Conservation (phyloP, 1,140 invertebrate species). For the Andricus grossulariae region DNA sequence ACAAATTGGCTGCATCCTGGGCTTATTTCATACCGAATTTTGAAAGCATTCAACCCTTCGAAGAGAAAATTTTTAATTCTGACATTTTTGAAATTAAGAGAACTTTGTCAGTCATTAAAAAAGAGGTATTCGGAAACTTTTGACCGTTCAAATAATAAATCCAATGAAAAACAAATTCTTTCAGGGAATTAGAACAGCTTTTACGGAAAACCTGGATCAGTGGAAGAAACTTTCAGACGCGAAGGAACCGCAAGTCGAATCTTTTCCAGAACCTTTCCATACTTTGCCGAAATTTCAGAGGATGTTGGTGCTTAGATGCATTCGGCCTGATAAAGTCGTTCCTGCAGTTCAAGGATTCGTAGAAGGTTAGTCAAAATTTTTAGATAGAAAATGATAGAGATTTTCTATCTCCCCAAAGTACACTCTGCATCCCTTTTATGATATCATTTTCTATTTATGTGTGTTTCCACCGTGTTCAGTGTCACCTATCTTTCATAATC, state of each 20-base stretch:
- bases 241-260: slow-evolving; percentile 80
- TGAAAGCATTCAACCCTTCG: too few relatives aligned
- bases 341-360: slow-evolving; percentile 87
- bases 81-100: too few relatives aligned
- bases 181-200: slow-evolving; percentile 80
- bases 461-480: too few relatives aligned
- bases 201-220: slow-evolving; percentile 75
- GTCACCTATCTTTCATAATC: too few relatives aligned
- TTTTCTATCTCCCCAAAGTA: not conserved
- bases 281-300: slow-evolving; percentile 84
- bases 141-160: too few relatives aligned
- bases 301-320: slow-evolving; percentile 86
- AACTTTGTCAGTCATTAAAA: too few relatives aligned
- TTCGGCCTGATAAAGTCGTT: slow-evolving; percentile 92
- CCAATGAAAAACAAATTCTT: slow-evolving; percentile 22
- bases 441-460: not conserved
- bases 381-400: not conserved
- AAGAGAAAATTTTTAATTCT: too few relatives aligned
- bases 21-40: too few relatives aligned
- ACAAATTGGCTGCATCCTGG: too few relatives aligned
- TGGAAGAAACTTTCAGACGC: slow-evolving; percentile 89
- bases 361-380: slow-evolving; percentile 54
- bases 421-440: not conserved
- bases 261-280: slow-evolving; percentile 83
- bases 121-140: too few relatives aligned